Conservation (phyloP, 2,113 vertebrate species). For the Ancistrus triradiatus region DNA sequence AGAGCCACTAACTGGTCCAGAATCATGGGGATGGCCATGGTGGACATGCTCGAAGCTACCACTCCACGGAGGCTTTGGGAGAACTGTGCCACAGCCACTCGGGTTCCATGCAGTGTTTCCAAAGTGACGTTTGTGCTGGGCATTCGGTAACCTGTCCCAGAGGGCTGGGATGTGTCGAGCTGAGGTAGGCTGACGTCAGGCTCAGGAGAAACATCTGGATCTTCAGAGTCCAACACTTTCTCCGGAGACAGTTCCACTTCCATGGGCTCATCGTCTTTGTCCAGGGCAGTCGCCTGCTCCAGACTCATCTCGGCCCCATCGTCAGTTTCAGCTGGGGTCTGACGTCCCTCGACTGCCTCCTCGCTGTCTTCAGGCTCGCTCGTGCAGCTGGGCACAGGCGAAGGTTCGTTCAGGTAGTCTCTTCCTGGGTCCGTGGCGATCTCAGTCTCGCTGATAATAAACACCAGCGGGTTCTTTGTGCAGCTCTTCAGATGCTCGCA, state of each 20-base stretch:
- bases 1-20: slow-evolving; percentile 95
- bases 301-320: slow-evolving; percentile 73
- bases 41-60: slow-evolving; percentile 67
- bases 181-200: slow-evolving; percentile 79
- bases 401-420: slow-evolving; percentile 80
- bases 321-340: slow-evolving; percentile 67
- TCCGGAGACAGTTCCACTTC: slow-evolving; percentile 81
- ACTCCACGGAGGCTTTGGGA: slow-evolving; percentile 78
- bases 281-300: slow-evolving; percentile 56
- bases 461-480: slow-evolving; percentile 89
- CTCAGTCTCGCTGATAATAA: slow-evolving; percentile 92
- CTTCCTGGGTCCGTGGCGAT: slow-evolving; percentile 70
- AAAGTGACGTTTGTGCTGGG: slow-evolving; percentile 97
- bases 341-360: slow-evolving; percentile 76
- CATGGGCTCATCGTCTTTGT: slow-evolving; percentile 91
- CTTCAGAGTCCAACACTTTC: slow-evolving; percentile 70
- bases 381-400: slow-evolving; percentile 80
- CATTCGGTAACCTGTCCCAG: slow-evolving; percentile 79
- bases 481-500: slow-evolving; percentile 90
- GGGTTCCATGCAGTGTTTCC: slow-evolving; percentile 94
- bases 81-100: slow-evolving; percentile 96
- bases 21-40: slow-evolving; percentile 92
- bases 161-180: slow-evolving; percentile 69
- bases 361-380: slow-evolving; percentile 87
- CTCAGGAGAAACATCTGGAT: slow-evolving; percentile 70